Evolutionary conservation across 1,140 invertebrate species (phyloP), one percentile per base, ranked within the genome.

Genomic region (Drosophila sulfurigaster): DNA sequence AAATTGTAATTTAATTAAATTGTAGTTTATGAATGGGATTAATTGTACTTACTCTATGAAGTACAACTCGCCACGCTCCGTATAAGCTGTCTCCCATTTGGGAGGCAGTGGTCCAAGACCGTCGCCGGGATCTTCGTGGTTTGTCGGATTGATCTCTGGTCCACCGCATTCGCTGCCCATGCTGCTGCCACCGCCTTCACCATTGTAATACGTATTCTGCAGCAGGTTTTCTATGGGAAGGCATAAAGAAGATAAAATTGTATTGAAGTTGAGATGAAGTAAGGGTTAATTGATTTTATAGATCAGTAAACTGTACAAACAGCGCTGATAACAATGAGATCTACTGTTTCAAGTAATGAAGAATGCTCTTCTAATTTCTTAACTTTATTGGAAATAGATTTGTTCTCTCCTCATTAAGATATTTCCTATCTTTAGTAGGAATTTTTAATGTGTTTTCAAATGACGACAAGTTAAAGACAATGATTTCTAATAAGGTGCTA

Each of bases 11-110:
- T 35, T 13, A 10, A 43, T 66, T 25, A 60, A 60, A 2, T 10
- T 38, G 10, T 8, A 38, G n/a, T 62, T 57, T 49, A 16, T 11
- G 8, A 25, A 38, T 10, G 5, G 7, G 8, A 15, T 6, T 2
- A 38, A 10, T 6, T 4, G 10, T 46, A 75, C 79, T 75, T 94
- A 99, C 98, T 99, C 98, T 82, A 99, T 99, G 91, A 99, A 99
- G 94, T 99, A 99, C 65, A 97, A 95, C 94, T 99, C 98, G 75
- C 98, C 98, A 73, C 97, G 97, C 70, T 99, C 98, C 5, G 98
- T 99, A 86, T 97, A 99, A 13, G 98, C 98, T 92, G 99, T 98
- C 93, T 99, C 98, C 98, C 98, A 99, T 93, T 99, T 99, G 6
- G 95, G 94, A 54, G 98, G 98, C 60, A 99, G 93, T 4, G 98